Base-by-base conservation (phyloP, 2,113 vertebrate genomes). In the Thunnus thynnus region DNA sequence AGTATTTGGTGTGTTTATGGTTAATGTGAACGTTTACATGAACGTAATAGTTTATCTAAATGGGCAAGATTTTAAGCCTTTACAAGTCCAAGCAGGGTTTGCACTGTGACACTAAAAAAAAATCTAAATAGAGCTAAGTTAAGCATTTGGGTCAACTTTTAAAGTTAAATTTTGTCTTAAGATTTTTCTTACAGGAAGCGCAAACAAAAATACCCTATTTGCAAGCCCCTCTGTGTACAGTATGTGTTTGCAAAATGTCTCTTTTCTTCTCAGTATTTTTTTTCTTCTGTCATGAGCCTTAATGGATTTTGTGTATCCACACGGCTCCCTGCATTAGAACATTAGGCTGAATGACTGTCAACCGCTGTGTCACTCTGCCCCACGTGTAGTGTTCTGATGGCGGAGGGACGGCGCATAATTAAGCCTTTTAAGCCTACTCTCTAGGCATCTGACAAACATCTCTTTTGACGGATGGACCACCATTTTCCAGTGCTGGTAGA, bases 281-380 rank as follows among this genome's bases (percentile, higher is more conserved):
- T 41, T 84, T 79, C 10, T 20, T 76, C 47, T 44, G 55, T 69
- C 61, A 47, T 72, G 74, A 84, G 87, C 83, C 80, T 86, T 93
- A 93, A 93, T 94, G 92, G 92, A 74, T 93, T 90, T 86, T 86
- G 65, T 93, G 90, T 73, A 90, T 87, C 88, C 90, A 86, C 91
- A 86, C 61, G 87, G 83, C 89, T 89, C 91, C 92, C 91, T 90
- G 80, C 92, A 89, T 93, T 85, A 86, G 91, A 88, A 89, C 94
- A 94, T 95, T 93, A 94, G 89, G 87, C 88, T 86, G 91, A 93
- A 94, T 88, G 91, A 92, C 85, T 92, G 88, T 84, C 87, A 88
- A 90, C 91, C 84, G 81, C 92, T 94, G 93, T 91, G 90, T 92
- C 73, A 83, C 90, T 92, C 78, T 85, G 91, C 91, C 88, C 90